Evolutionary conservation across 2,888 invertebrate genomes (phyloP), one percentile per base, ranked within the genome.

Genomic region (Polydrusus tereticollis): DNA sequence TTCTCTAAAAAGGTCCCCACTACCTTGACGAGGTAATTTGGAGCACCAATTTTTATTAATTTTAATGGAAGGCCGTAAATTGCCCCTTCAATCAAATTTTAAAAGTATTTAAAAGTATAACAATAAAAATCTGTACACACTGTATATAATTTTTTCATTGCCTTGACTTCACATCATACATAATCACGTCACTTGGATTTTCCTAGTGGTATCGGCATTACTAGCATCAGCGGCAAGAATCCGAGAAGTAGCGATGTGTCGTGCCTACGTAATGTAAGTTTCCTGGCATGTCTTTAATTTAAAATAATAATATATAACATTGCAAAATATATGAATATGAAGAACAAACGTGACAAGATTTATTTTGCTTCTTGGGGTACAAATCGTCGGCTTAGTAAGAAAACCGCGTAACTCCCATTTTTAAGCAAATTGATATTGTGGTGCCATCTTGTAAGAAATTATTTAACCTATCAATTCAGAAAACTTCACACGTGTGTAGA

Each of bases 131-230:
- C 3, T 26, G 26, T 26, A 5, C 7, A 45, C 20, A 57, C 20
- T 57, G 36, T 38, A 14, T 58, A 36, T 16, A 58, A 10, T 36
- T 16, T 20, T n/a, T n/a, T n/a, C n/a, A 14, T 12, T 58, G 36
- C 36, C 4, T 2, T 36, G 18, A 18, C 10, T 36, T 36, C 36
- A 63, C 20, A 55, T 66, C 58, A 58, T 57, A 47, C 66, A 57
- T 58, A 58, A 66, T 47, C 58, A 58, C 66, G 58, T 66, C 66
- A 66, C 47, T 66, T 29, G 66, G 66, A 58, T 66, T 66, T 66
- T 66, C 66, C 66, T 58, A 36, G 29, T 4, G 5, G 29, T 7
- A 7, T 4, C 66, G 26, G 41, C 18, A n/a, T 21, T 23, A 47
- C 21, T 47, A 58, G 66, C 36, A 64, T 64, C 50, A 64, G 23